phyloP scores from a whole-genome alignment of 2,797 vertebrate genomes.

The Danio tinwini region DNA sequence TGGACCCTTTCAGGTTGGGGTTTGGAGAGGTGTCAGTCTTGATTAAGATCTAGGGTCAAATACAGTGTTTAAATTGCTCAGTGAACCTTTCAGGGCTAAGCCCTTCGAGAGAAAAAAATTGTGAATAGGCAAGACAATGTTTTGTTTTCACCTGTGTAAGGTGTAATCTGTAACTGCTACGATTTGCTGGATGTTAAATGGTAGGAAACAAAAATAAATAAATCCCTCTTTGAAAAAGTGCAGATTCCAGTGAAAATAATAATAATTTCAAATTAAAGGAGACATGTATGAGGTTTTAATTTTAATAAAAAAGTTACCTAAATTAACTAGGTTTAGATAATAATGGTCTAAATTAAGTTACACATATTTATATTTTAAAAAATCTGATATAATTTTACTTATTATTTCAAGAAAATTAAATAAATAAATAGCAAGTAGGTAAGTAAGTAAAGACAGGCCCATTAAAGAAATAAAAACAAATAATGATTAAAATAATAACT shows the following conservation, averaged over 20 bases:
- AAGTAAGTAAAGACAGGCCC: too few species aligned
- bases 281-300: too few species aligned
- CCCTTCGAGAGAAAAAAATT: conserved; percentile 17
- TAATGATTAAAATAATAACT: too few species aligned
- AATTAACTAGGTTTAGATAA: too few species aligned
- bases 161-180: conserved; percentile 36
- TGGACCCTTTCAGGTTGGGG: conserved; percentile 82
- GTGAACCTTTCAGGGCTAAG: conserved; percentile 42
- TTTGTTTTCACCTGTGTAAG: conserved; percentile 34
- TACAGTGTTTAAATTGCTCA: conserved; percentile 33
- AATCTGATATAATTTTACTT: too few species aligned
- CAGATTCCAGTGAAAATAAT: neutral
- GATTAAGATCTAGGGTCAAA: conserved; percentile 72
- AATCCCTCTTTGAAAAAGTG: neutral
- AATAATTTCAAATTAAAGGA: neutral
- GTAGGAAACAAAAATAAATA: neutral
- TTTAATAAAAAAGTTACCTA: too few species aligned
- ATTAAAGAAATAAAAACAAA: too few species aligned
- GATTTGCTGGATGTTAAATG: neutral
- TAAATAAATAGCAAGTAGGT: too few species aligned
- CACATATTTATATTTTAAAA: too few species aligned
- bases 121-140: conserved; percentile 22
- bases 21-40: conserved; percentile 81
- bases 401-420: too few species aligned
- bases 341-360: too few species aligned